Evolutionary conservation across 2,888 invertebrate species (phyloP), one percentile per base, ranked within the genome.

Genomic region (Lathronympha strigana): DNA sequence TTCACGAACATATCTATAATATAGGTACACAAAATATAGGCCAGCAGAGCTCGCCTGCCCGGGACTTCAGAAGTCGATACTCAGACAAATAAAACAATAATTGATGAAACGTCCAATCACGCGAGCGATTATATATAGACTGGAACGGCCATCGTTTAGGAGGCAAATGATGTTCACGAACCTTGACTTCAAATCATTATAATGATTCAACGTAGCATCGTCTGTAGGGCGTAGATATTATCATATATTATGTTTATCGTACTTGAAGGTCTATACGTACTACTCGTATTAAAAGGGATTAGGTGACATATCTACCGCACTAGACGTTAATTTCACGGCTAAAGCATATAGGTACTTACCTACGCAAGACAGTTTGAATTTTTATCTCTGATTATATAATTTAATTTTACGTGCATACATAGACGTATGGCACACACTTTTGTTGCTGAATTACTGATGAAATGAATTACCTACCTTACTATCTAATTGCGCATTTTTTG

Each of bases 101-200:
- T 64, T 45, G 53, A 28, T 36, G 45, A 63, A 71, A 43, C 72
- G 66, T 68, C 74, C 74, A 77, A 74, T 76, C 71, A 73, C 69
- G 67, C 45, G 55, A 55, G 40, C 63, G 69, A 68, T 72, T 80
- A 79, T 76, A 72, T 74, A 76, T 76, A 80, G 71, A 69, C 69
- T 64, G 58, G 33, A 51, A 43, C 64, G 58, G 58, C 58, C 63
- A 36, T 60, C 40, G 43, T 40, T 45, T 45, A 53, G 51, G 33
- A 64, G 45, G 64, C 58, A 61, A 43, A 60, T 36, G 64, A 64
- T 64, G 64, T 38, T 53, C 63, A 51, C 28, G 28, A 28, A 61
- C 66, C 66, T 66, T 66, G 66, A 54, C 54, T 61, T 36, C 53
- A 54, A 63, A 66, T 60, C 66, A 61, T 61, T 57, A 57, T 36